A percentile compares a stretch with the other conserved stretches of the same genome.
Conservation (phyloP, 2,888 invertebrate species). For the Crematogaster levior region DNA sequence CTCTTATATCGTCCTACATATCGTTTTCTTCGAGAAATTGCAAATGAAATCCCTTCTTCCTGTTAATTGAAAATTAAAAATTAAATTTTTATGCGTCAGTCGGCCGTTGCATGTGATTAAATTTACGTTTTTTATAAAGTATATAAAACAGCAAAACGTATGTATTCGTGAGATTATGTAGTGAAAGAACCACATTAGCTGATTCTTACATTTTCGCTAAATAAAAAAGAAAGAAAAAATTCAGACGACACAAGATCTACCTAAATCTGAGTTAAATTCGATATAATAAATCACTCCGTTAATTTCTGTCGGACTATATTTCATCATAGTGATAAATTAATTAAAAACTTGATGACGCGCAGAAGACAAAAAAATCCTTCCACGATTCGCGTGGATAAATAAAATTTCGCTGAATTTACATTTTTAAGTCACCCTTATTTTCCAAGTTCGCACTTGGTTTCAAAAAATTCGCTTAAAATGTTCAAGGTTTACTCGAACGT, state of each 20-base stretch:
- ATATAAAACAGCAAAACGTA: neutral
- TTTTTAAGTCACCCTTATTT: neutral
- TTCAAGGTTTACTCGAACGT: neutral
- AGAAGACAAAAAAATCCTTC: neutral
- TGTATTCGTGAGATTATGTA: neutral
- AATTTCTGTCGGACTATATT: neutral
- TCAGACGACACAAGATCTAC: neutral
- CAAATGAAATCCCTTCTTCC: neutral
- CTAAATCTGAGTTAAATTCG: neutral
- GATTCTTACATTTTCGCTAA: neutral
- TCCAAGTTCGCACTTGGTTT: too few relatives aligned
- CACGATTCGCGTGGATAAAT: neutral
- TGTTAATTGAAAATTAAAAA: slow-evolving; percentile 61
- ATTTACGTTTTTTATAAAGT: neutral
- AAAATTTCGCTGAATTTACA: slow-evolving; percentile 7
- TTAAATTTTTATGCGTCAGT: slow-evolving; percentile 42
- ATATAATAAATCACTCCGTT: slow-evolving; percentile 15
- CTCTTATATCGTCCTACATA: too few relatives aligned
- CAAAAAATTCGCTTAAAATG: neutral
- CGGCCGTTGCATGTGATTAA: neutral
- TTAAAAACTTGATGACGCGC: slow-evolving; percentile 3
- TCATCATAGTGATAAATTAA: neutral
- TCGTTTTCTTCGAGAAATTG: neutral
- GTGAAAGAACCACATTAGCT: neutral
- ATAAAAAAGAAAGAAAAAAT: neutral